Conservation (phyloP, 1,140 invertebrate species). For the Drosophila baimaii region DNA sequence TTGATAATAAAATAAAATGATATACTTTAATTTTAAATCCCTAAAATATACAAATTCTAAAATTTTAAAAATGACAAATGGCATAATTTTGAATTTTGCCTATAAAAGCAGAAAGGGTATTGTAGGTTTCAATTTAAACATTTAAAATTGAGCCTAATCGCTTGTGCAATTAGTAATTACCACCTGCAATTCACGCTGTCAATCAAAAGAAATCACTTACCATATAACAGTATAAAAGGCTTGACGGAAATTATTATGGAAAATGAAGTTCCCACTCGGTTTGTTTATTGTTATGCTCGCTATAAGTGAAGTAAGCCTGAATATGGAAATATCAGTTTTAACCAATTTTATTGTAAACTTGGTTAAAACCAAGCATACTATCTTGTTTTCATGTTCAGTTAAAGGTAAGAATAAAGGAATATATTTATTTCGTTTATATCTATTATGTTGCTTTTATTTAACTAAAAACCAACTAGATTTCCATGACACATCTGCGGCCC, state of each 20-base stretch:
- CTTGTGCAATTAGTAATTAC: conserved; percentile 29
- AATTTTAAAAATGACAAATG: background rate
- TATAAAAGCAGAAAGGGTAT: background rate
- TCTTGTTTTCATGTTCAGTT: conserved; percentile 58
- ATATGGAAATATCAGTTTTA: conserved; percentile 54
- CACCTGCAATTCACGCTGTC: conserved; percentile 53
- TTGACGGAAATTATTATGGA: background rate
- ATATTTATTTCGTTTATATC: background rate
- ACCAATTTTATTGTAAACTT: conserved; percentile 39
- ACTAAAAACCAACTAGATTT: background rate
- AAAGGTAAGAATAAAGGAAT: conserved; percentile 27
- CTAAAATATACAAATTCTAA: background rate
- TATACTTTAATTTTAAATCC: background rate
- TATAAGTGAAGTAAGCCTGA: background rate
- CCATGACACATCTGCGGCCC: conserved; percentile 18
- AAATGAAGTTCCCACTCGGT: conserved; percentile 35
- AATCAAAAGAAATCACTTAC: conserved; percentile 41
- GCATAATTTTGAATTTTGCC: no score
- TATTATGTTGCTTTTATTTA: background rate
- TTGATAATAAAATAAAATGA: background rate
- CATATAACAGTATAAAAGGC: conserved; percentile 35
- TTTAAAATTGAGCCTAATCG: background rate
- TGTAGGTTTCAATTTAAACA: background rate
- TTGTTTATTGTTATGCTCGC: conserved; percentile 8
- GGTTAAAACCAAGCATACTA: conserved; percentile 43